A percentile compares a stretch with the other conserved stretches of the same genome.
Evolutionary conservation across 2,888 invertebrate species (phyloP).

Genomic region (Liopterus haemorrhoidalis): DNA sequence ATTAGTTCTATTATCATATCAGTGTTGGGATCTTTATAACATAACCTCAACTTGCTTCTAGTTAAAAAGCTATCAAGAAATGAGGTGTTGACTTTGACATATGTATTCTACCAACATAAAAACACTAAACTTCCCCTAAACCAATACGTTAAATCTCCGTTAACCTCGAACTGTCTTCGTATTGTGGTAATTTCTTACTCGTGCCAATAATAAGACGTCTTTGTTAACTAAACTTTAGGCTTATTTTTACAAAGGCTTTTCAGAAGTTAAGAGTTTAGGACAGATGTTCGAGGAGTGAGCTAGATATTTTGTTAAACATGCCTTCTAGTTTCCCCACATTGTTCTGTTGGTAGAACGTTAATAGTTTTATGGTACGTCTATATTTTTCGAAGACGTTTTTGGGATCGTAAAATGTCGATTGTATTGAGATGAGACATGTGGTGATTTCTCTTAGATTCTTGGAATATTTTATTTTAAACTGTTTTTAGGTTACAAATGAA

Average conservation of each 20-base stretch:
- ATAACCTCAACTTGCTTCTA: conserved; percentile 14
- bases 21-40: conserved; percentile 1
- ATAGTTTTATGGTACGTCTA: no score
- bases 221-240: conserved; percentile 12
- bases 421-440: no score
- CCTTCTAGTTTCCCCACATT: no score
- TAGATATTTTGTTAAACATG: no score
- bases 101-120: conserved; percentile 1
- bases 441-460: no score
- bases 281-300: conserved; percentile 16
- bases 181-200: conserved; percentile 5
- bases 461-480: no score
- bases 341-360: no score
- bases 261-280: conserved; percentile 9
- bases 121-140: background rate
- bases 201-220: conserved; percentile 10
- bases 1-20: conserved; percentile 21
- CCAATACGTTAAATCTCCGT: background rate
- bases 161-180: background rate
- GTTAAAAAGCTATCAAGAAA: conserved; percentile 19
- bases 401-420: no score
- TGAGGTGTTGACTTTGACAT: conserved; percentile 21
- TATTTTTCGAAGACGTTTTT: no score
- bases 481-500: no score
- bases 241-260: conserved; percentile 8